Evolutionary conservation across 2,888 invertebrate species (phyloP).

Genomic region (Carcina quercana): DNA sequence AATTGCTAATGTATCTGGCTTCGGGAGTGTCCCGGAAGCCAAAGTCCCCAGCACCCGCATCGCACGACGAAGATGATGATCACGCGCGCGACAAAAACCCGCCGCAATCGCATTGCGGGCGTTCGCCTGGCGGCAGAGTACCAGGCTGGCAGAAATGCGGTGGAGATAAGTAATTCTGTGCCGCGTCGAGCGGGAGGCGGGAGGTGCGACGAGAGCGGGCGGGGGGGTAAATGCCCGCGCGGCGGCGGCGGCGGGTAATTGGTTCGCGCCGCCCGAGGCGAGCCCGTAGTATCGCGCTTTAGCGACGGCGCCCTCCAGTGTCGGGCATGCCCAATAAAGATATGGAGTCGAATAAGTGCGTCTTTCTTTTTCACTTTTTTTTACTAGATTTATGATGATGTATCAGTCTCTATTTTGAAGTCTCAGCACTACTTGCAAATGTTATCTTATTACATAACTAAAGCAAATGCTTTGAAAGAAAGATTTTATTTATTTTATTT

Average conservation of each 20-base stretch:
- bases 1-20: too few relatives aligned
- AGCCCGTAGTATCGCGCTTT: conserved; percentile 74
- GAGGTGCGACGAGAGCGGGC: conserved; percentile 19
- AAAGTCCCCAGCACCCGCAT: conserved; percentile 2
- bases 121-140: conserved; percentile 63
- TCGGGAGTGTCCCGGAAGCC: conserved; percentile 1
- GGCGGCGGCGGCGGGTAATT: conserved; percentile 67
- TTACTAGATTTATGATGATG: too few relatives aligned
- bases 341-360: conserved; percentile 35
- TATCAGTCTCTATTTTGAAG: too few relatives aligned
- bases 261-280: conserved; percentile 74
- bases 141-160: conserved; percentile 39
- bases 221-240: conserved; percentile 40
- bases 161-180: conserved; percentile 59
- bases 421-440: too few relatives aligned
- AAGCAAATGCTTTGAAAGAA: too few relatives aligned
- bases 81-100: conserved; percentile 31
- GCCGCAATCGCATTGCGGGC: conserved; percentile 61
- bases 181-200: conserved; percentile 32
- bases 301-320: conserved; percentile 74
- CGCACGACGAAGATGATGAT: conserved; percentile 4
- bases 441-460: too few relatives aligned
- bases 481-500: too few relatives aligned
- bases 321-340: conserved; percentile 42
- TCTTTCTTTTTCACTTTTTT: too few relatives aligned